These are phyloP conservation scores for Menidia beryllina DNA, from an alignment of 2,113 vertebrate species.

Conservation along the genomic window DNA sequence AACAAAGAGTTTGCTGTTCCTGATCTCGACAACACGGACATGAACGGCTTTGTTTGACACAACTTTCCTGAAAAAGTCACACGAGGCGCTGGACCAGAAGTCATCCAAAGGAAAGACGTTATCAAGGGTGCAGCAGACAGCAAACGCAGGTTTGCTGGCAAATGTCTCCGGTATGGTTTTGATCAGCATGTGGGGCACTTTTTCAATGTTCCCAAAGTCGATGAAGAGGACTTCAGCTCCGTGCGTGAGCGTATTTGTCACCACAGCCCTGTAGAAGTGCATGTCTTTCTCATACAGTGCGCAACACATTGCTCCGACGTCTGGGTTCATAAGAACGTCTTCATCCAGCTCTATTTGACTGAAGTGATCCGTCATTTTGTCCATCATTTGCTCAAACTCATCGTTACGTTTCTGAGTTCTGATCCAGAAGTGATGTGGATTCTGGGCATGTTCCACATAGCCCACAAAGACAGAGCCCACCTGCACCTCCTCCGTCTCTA, in stretches of 20 bases:
- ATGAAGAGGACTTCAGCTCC: constrained; percentile 86
- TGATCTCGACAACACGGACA: constrained; percentile 79
- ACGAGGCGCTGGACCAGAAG: constrained; percentile 82
- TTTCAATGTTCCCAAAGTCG: constrained; percentile 92
- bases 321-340: constrained; percentile 83
- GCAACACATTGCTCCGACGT: constrained; percentile 87
- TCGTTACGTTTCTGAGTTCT: constrained; percentile 78
- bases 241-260: constrained; percentile 77
- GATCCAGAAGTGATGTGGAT: constrained; percentile 90
- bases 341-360: constrained; percentile 78
- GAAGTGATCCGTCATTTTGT: constrained; percentile 80
- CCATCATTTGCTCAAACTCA: constrained; percentile 87
- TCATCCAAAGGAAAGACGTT: constrained; percentile 81
- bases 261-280: constrained; percentile 86
- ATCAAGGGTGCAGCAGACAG: constrained; percentile 87
- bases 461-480: constrained; percentile 76
- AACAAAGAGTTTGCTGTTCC: constrained; percentile 81
- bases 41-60: constrained; percentile 82
- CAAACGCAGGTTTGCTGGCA: constrained; percentile 83
- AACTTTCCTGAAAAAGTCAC: constrained; percentile 83
- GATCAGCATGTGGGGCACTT: constrained; percentile 83
- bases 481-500: constrained; percentile 77
- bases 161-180: constrained; percentile 87
- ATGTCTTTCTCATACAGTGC: constrained; percentile 87
- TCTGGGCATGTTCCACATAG: constrained; percentile 83